Evolutionary conservation across 2,888 invertebrate genomes (phyloP).

Genomic region (Troilus luridus): DNA sequence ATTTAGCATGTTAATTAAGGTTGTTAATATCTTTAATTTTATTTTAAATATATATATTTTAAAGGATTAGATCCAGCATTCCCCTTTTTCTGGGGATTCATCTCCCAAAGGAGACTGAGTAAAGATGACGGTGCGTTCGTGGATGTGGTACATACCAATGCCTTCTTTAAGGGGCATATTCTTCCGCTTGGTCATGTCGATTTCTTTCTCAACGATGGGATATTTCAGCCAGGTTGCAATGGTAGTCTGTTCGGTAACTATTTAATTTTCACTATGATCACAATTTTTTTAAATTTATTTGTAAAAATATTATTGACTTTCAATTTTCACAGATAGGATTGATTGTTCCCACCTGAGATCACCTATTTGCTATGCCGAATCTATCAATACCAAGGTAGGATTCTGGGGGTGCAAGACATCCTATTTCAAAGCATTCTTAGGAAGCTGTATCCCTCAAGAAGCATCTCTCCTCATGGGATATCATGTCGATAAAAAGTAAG

Average conservation of each 20-base stretch:
- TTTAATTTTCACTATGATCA: not conserved
- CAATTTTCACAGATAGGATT: constrained; percentile 57
- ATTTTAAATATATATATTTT: not conserved
- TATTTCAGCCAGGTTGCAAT: constrained; percentile 78
- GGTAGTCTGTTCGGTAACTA: constrained; percentile 60
- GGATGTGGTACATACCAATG: constrained; percentile 81
- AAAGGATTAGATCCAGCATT: constrained; percentile 78
- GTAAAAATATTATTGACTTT: too few species aligned
- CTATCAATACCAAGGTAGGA: constrained; percentile 74
- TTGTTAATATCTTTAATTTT: too few species aligned
- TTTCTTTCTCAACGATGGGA: constrained; percentile 81
- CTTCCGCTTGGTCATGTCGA: constrained; percentile 79
- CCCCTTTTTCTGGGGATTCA: constrained; percentile 71
- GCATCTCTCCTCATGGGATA: constrained; percentile 17
- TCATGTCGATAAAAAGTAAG: constrained; percentile 42
- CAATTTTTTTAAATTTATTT: too few species aligned
- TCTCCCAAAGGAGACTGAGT: constrained; percentile 72
- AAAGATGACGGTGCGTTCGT: constrained; percentile 78
- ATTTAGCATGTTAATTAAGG: too few species aligned
- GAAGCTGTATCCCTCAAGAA: not conserved
- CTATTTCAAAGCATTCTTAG: constrained; percentile 70
- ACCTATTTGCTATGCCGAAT: constrained; percentile 77
- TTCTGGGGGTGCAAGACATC: constrained; percentile 75
- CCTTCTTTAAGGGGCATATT: constrained; percentile 77
- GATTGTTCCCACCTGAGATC: constrained; percentile 77